These are phyloP conservation scores for Cantharis rufa DNA, from an alignment of 2,888 invertebrate genomes.

Conservation along the genomic window DNA sequence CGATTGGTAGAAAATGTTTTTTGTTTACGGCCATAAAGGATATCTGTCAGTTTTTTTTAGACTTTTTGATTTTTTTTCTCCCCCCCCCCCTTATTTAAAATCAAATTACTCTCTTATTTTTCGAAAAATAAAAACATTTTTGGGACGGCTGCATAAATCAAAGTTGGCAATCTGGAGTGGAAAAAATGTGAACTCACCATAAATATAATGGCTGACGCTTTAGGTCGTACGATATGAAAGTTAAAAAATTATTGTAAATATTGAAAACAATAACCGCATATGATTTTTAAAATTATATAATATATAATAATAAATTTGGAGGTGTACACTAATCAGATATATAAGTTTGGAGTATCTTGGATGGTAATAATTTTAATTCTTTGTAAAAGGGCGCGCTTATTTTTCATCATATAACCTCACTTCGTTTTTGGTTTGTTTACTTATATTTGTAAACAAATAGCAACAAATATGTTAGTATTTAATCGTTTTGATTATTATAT, in stretches of 20 bases:
- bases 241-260: not conserved
- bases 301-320: not conserved
- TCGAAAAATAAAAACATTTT: not conserved
- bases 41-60: too few relatives aligned
- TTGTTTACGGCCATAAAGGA: too few relatives aligned
- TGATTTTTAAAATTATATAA: not conserved
- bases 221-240: not conserved
- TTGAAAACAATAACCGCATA: not conserved
- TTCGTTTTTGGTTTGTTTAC: slow-evolving; percentile 20
- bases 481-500: not conserved
- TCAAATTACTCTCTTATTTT: too few relatives aligned
- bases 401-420: slow-evolving; percentile 21
- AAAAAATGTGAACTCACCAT: not conserved
- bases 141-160: not conserved
- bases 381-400: slow-evolving; percentile 27
- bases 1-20: too few relatives aligned
- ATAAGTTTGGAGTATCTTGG: slow-evolving; percentile 1
- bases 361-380: slow-evolving; percentile 18
- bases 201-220: not conserved
- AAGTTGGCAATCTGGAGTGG: not conserved
- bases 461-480: not conserved
- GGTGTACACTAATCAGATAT: not conserved
- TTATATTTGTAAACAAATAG: not conserved
- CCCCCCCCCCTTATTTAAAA: too few relatives aligned
- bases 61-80: too few relatives aligned